Base-by-base conservation (phyloP, 2,888 invertebrate genomes). In the Trachelus troglodyta region DNA sequence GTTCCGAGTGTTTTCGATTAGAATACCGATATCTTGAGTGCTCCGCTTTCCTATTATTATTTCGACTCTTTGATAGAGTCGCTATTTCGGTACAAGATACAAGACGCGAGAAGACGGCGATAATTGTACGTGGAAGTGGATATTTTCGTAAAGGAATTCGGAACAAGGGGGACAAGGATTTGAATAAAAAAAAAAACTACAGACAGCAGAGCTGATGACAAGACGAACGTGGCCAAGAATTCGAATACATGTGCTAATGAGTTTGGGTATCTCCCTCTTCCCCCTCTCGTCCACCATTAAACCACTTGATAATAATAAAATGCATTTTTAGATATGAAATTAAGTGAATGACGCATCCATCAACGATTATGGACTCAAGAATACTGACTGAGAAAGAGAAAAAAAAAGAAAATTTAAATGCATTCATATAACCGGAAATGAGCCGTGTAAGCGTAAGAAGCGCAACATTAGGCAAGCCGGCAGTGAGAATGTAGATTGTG, bases 211-310 rank as follows among this genome's bases (percentile, higher is more conserved):
- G 76, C 79, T 79, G 84, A 77, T 77, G 84, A 84, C 84, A 83
- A 81, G 83, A 80, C 74, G 81, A 78, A 76, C 56, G 80, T 77
- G 77, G 82, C 77, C 82, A 80, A 83, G 84, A 84, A 84, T 83
- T 81, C 80, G 79, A 80, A 80, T 79, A 80, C 82, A 79, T 80
- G 78, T 77, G 80, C 81, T 83, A 84, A 84, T 83, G 84, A 84
- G 82, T 80, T 77, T 79, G 76, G 78, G 23, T 56, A 9, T 56
- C 56, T 56, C 23, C 15, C 23, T 56, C 23, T 56, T 23, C 23
- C 56, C 23, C 23, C 15, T 74, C 34, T 75, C 56, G 9, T 23
- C 9, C 2, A 9, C 9, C 9, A 2, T 56, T 56, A 23, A 23
- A 56, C 23, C 56, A 56, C 23, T 56, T 56, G 9, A 56, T 56